Evolutionary conservation across 2,113 vertebrate species (phyloP).

Genomic region (Ranitomeya imitator): DNA sequence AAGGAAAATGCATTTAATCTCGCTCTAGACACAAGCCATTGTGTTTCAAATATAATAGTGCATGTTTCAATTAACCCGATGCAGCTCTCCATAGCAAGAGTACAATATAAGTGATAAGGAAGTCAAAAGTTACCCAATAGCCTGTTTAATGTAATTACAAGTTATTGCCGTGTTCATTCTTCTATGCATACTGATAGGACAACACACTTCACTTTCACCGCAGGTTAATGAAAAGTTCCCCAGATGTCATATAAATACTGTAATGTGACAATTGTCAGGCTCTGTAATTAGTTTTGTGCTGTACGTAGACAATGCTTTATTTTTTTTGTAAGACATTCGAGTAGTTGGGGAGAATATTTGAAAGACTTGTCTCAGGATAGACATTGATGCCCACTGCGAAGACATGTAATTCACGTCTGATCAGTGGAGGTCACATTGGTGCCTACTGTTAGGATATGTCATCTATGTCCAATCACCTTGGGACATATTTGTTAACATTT

Average conservation of each 20-base stretch:
- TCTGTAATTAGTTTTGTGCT: neutral
- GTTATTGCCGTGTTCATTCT: slow-evolving; percentile 18
- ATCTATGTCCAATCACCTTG: too few species aligned
- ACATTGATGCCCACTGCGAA: neutral
- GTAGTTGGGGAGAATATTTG: neutral
- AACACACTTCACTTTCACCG: neutral
- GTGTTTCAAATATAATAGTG: slow-evolving; percentile 39
- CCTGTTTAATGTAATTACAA: slow-evolving; percentile 36
- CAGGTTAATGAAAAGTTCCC: slow-evolving; percentile 26
- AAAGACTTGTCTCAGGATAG: neutral
- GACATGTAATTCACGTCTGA: neutral
- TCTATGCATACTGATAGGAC: slow-evolving; percentile 14
- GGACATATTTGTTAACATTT: too few species aligned
- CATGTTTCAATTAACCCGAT: slow-evolving; percentile 43
- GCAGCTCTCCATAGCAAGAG: slow-evolving; percentile 28
- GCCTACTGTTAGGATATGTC: neutral
- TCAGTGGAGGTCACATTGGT: neutral
- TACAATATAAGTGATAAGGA: slow-evolving; percentile 35
- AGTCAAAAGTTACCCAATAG: slow-evolving; percentile 40
- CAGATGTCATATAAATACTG: slow-evolving; percentile 4
- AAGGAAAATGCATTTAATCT: slow-evolving; percentile 31
- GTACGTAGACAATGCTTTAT: neutral
- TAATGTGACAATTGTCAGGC: slow-evolving; percentile 1
- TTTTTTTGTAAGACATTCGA: neutral
- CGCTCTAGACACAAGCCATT: slow-evolving; percentile 29